Conservation (phyloP, 92 coral and sea anemone species). For the Meandrina meandrites region DNA sequence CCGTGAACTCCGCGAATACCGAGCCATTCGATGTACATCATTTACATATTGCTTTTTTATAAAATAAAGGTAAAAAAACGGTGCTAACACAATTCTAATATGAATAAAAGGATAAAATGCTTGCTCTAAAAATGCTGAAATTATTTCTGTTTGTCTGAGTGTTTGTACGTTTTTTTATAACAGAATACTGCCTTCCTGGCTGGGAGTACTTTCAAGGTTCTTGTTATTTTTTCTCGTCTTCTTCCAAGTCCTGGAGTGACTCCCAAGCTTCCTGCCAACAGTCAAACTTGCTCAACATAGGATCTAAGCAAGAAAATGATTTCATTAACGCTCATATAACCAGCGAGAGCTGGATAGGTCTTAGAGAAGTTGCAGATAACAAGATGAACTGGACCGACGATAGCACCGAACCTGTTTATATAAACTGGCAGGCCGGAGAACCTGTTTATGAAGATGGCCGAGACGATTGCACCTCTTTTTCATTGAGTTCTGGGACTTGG, state of each 20-base stretch:
- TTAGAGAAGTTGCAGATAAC: constrained; percentile 21
- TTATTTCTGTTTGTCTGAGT: neutral
- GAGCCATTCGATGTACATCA: too few species aligned
- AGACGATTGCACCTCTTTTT: neutral
- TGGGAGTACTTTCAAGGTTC: constrained; percentile 30
- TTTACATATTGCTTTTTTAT: too few species aligned
- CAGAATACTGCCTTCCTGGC: neutral
- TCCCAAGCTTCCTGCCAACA: neutral
- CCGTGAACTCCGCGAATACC: too few species aligned
- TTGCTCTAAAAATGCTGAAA: neutral
- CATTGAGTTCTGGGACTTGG: constrained; percentile 13
- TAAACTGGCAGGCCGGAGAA: constrained; percentile 11
- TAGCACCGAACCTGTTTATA: neutral
- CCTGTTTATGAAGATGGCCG: constrained; percentile 8
- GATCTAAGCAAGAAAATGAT: constrained; percentile 13
- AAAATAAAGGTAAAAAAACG: too few species aligned
- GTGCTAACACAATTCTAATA: too few species aligned
- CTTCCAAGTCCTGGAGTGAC: constrained; percentile 8
- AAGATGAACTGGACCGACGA: constrained; percentile 25
- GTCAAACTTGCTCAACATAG: constrained; percentile 20
- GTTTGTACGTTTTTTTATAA: neutral
- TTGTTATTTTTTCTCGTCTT: constrained; percentile 26
- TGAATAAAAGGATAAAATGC: too few species aligned
- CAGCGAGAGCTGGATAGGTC: constrained; percentile 6
- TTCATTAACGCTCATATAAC: neutral